A percentile compares a stretch with the other conserved stretches of the same genome.
Conservation (phyloP, 1,140 invertebrate genomes). For the Aphelenchoides avenae region DNA sequence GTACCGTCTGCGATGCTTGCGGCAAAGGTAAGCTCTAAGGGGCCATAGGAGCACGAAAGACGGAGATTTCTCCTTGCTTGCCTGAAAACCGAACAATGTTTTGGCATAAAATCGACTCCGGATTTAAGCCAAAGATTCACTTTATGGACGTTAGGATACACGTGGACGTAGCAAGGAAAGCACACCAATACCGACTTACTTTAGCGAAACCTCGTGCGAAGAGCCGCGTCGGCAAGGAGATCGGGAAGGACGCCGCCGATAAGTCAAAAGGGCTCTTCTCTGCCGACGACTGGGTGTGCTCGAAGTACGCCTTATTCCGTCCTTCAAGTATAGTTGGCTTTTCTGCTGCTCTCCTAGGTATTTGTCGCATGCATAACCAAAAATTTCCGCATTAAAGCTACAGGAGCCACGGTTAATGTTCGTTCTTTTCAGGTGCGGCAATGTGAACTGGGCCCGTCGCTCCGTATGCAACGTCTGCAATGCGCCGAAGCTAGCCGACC, state of each 20-base stretch:
- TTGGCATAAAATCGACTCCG: background rate
- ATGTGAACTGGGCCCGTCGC: conserved; percentile 96
- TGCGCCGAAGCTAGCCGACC: conserved; percentile 88
- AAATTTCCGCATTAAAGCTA: conserved; percentile 6
- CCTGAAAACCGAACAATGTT: too few species aligned
- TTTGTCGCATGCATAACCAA: conserved; percentile 18
- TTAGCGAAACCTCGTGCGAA: conserved; percentile 60
- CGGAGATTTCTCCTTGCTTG: too few species aligned
- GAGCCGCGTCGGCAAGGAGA: conserved; percentile 88
- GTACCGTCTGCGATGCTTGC: conserved; percentile 34
- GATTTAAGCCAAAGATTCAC: too few species aligned
- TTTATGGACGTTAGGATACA: too few species aligned
- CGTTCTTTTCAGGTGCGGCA: conserved; percentile 73
- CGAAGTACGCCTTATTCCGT: conserved; percentile 72
- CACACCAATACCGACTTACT: conserved; percentile 13
- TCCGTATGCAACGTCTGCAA: conserved; percentile 98
- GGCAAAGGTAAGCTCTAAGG: conserved; percentile 52
- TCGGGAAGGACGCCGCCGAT: conserved; percentile 93
- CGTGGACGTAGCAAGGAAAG: background rate
- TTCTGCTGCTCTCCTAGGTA: too few species aligned
- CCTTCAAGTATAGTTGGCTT: conserved; percentile 32
- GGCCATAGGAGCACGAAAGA: too few species aligned
- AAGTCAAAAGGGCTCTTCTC: conserved; percentile 95
- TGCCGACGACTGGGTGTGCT: conserved; percentile 99
- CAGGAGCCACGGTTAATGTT: too few species aligned